Conservation (phyloP, 1,140 invertebrate species). For the Drosophila azteca region DNA sequence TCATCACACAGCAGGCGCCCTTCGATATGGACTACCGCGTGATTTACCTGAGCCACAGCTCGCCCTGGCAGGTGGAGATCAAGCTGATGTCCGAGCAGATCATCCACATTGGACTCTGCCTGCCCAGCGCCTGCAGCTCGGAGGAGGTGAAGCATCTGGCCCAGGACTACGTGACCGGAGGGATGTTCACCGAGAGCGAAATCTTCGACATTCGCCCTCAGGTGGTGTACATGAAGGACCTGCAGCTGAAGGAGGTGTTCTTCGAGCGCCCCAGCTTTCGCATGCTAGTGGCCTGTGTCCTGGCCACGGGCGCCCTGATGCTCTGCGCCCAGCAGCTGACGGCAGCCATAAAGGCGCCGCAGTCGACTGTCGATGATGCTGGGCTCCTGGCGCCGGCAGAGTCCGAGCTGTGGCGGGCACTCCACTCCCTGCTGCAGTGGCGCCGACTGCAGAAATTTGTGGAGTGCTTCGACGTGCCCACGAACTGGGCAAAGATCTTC, state of each 20-base stretch:
- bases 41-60: conserved; percentile 75
- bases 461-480: conserved; percentile 75
- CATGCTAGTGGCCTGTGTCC: conserved; percentile 55
- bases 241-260: conserved; percentile 70
- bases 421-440: conserved; percentile 49
- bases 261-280: conserved; percentile 70
- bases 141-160: conserved; percentile 68
- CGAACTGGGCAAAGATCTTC: conserved; percentile 73
- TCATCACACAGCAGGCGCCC: conserved; percentile 76
- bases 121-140: conserved; percentile 69
- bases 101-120: conserved; percentile 79
- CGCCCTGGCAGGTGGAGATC: conserved; percentile 83
- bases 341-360: conserved; percentile 25
- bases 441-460: conserved; percentile 51
- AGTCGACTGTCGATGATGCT: conserved; percentile 14
- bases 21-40: conserved; percentile 80
- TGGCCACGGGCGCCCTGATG: conserved; percentile 63
- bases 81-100: conserved; percentile 82
- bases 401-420: conserved; percentile 63
- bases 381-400: conserved; percentile 54
- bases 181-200: conserved; percentile 71
- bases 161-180: conserved; percentile 53
- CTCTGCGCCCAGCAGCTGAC: conserved; percentile 64
- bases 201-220: conserved; percentile 75
- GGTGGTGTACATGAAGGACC: conserved; percentile 79